Conservation (phyloP, 2,797 vertebrate species). For the Steatocranus sp. region DNA sequence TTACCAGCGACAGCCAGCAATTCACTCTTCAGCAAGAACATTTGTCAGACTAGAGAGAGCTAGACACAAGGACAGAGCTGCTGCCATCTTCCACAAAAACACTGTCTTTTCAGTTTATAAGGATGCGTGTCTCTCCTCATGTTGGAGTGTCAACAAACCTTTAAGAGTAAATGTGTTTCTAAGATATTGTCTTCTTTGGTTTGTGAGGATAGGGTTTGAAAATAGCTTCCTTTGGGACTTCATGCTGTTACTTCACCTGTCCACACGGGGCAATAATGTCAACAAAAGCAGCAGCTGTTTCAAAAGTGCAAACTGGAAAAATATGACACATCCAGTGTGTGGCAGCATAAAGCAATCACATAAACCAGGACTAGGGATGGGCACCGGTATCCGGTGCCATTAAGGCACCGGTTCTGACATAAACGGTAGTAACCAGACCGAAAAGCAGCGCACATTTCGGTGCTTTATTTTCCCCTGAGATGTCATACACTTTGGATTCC, state of each 20-base stretch:
- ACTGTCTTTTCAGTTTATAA: conserved; percentile 3
- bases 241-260: conserved; percentile 12
- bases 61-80: conserved; percentile 35
- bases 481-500: too few relatives aligned
- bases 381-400: too few relatives aligned
- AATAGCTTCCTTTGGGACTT: background rate
- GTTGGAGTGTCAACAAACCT: conserved; percentile 29
- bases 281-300: background rate
- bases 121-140: background rate
- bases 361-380: background rate
- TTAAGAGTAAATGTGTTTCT: conserved; percentile 19
- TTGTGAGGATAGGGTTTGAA: background rate
- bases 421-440: too few relatives aligned
- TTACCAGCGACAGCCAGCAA: conserved; percentile 77
- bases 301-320: background rate
- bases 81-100: conserved; percentile 31
- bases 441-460: too few relatives aligned
- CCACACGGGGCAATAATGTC: conserved; percentile 25
- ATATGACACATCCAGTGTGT: background rate
- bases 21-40: conserved; percentile 69
- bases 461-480: too few relatives aligned
- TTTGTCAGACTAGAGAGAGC: conserved; percentile 62
- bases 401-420: too few relatives aligned
- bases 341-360: background rate
- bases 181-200: conserved; percentile 23